These are phyloP conservation scores for Enteromius anoplus DNA, from an alignment of 2,797 vertebrate genomes.

Conservation along the genomic window DNA sequence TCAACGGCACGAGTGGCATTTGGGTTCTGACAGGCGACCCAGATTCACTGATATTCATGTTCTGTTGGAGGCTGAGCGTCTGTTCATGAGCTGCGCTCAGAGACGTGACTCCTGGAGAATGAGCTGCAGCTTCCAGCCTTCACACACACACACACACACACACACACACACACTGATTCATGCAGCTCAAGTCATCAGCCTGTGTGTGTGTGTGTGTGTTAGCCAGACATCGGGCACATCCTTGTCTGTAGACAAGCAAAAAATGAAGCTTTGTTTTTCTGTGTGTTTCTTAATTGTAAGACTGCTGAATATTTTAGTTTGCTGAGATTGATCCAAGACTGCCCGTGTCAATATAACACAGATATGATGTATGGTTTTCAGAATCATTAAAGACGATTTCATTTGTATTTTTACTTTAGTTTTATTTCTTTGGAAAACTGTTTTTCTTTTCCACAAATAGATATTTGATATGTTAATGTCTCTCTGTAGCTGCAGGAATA, in stretches of 20 bases:
- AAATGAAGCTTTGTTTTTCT: neutral
- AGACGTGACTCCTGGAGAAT: neutral
- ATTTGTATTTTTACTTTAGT: neutral
- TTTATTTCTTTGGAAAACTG: too few species aligned
- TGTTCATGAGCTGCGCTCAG: neutral
- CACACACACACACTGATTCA: neutral
- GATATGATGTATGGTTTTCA: neutral
- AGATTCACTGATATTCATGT: constrained; percentile 61
- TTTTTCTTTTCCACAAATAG: neutral
- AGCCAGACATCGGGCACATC: neutral
- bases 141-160: neutral
- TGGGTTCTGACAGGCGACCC: constrained; percentile 76
- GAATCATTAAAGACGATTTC: too few species aligned
- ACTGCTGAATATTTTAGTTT: neutral
- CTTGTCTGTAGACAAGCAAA: neutral
- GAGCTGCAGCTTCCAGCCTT: neutral
- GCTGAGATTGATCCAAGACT: too few species aligned
- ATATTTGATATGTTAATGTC: neutral
- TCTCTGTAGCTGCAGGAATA: neutral
- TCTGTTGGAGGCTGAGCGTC: neutral
- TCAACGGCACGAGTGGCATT: constrained; percentile 74
- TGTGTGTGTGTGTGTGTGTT: neutral
- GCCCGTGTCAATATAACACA: neutral
- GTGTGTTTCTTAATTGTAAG: neutral
- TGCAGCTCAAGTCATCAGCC: neutral